Conservation (phyloP, 2,113 vertebrate species). For the Maylandia zebra region DNA sequence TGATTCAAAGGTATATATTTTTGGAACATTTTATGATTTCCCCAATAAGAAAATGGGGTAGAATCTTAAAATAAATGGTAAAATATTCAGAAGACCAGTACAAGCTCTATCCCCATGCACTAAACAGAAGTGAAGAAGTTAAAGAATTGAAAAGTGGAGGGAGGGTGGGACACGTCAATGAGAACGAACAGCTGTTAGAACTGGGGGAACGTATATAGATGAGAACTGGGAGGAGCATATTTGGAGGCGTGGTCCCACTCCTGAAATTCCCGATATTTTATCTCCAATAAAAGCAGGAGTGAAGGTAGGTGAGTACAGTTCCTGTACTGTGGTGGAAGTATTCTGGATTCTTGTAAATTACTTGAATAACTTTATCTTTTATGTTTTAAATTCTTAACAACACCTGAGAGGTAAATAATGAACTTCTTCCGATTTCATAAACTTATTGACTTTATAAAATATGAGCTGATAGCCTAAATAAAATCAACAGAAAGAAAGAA, state of each 20-base stretch:
- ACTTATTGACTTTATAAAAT: neutral
- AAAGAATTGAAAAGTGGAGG: neutral
- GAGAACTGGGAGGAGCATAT: neutral
- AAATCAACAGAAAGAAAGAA: neutral
- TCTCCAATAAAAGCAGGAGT: neutral
- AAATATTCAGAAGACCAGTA: neutral
- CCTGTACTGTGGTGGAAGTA: neutral
- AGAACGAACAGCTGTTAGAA: neutral
- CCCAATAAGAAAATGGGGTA: neutral
- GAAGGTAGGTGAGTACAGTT: neutral
- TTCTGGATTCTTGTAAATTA: neutral
- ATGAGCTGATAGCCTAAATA: rapidly evolving
- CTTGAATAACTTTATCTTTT: neutral
- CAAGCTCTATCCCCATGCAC: rapidly evolving
- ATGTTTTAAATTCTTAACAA: neutral
- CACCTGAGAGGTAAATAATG: neutral
- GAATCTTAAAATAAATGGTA: neutral
- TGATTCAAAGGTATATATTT: neutral
- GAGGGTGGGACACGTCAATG: rapidly evolving
- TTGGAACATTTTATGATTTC: neutral
- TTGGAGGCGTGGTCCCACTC: neutral
- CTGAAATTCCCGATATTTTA: neutral
- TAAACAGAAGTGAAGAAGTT: neutral
- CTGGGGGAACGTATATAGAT: rapidly evolving
- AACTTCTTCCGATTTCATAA: neutral